phyloP scores from a whole-genome alignment of 2,888 invertebrate genomes.

The Aphodius granarius region DNA sequence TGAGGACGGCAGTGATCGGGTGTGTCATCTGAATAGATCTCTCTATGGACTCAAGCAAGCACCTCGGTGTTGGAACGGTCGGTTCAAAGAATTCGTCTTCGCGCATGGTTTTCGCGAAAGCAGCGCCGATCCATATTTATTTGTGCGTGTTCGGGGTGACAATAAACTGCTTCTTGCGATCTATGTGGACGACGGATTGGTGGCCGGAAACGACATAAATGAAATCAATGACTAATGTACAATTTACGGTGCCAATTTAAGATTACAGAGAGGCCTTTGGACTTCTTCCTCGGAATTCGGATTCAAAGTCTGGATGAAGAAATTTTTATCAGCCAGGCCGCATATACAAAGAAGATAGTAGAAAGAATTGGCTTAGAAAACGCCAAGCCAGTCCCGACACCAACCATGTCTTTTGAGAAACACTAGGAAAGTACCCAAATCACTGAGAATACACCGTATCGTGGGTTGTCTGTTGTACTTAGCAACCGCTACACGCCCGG shows the following conservation, averaged over 20 bases:
- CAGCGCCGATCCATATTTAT: slow-evolving; percentile 42
- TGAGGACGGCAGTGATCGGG: slow-evolving; percentile 36
- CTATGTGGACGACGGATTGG: slow-evolving; percentile 44
- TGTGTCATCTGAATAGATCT: slow-evolving; percentile 42
- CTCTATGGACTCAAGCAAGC: slow-evolving; percentile 48
- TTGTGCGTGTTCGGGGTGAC: slow-evolving; percentile 26
- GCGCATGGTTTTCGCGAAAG: slow-evolving; percentile 37
- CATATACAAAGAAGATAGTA: neutral
- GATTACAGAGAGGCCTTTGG: slow-evolving; percentile 10
- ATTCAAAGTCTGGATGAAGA: neutral
- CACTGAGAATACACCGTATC: neutral
- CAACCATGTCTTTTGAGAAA: neutral
- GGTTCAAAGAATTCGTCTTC: slow-evolving; percentile 38
- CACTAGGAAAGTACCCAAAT: neutral
- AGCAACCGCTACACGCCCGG: neutral
- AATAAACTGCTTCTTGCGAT: slow-evolving; percentile 37
- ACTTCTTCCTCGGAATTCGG: neutral
- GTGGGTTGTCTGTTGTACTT: neutral
- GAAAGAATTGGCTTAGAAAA: neutral
- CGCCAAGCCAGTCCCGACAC: neutral
- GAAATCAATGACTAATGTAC: slow-evolving; percentile 16
- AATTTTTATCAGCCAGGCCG: neutral
- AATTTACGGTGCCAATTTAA: slow-evolving; percentile 1
- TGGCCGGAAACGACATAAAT: slow-evolving; percentile 26
- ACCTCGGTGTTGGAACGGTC: slow-evolving; percentile 44